Base-by-base conservation (phyloP, 2,888 invertebrate species). In the Thymelicus lineola region DNA sequence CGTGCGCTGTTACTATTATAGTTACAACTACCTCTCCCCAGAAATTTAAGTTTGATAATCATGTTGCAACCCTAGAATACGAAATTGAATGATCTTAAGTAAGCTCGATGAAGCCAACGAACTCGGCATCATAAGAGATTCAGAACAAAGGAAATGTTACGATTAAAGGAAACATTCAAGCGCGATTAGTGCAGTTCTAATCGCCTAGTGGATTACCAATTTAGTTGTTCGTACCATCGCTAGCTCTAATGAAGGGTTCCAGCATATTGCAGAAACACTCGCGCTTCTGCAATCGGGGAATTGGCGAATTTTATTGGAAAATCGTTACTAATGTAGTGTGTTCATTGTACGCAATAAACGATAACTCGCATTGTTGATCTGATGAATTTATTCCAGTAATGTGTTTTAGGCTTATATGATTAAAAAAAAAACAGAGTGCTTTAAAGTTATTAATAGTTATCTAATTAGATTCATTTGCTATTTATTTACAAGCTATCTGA, bases 161-260 rank as follows among this genome's bases (percentile, higher is more conserved):
- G 69, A 69, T 69, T 69, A 64, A 69, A 64, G 69, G 69, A 64
- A 69, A 69, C 69, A 64, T 64, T 69, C 63, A 50, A 69, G 58
- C 38, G 69, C 69, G 59, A 69, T 69, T 69, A 69, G 69, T 55
- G 62, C 58, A 64, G 50, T 58, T 64, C 63, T 78, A 83, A 84
- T 79, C 73, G 76, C 79, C 80, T 83, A 63, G 62, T 62, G 69
- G 48, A 86, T 80, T 83, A 77, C 68, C 76, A 76, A 79, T 79
- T 71, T 75, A 82, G 82, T 85, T 86, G 86, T 87, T 85, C 81
- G 84, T 84, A 84, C 84, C 82, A 84, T 84, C 83, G 80, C 74
- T 73, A 80, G 72, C 66, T 79, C 76, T 88, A 89, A 89, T 87
- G 75, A 84, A 50, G 71, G 71, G 63, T 71, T 68, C 62, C 63